phyloP scores from a whole-genome alignment of 1,140 invertebrate genomes.

The Leptinotarsa defecta region DNA sequence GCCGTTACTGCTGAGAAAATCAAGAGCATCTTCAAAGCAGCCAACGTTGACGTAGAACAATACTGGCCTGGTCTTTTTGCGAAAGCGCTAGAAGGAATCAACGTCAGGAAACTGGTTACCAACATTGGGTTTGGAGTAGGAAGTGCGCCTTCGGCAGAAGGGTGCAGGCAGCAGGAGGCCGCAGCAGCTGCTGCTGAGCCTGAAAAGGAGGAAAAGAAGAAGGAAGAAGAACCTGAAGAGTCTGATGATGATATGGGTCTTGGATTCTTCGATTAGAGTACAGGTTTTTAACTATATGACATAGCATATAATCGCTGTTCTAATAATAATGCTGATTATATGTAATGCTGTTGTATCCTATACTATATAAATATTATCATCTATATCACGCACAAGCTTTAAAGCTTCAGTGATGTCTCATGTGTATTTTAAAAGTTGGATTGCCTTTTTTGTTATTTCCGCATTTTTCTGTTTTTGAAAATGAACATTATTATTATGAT shows the following conservation, averaged over 20 bases:
- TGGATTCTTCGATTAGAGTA: conserved; percentile 76
- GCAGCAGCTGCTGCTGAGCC: conserved; percentile 67
- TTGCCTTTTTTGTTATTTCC: too few species aligned
- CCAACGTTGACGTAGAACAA: conserved; percentile 94
- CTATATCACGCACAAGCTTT: too few species aligned
- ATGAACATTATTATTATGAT: too few species aligned
- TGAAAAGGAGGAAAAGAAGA: conserved; percentile 74
- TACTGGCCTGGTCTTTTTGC: conserved; percentile 99
- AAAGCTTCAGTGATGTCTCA: too few species aligned
- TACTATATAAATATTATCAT: too few species aligned
- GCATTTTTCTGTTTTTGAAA: too few species aligned
- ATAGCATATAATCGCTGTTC: not conserved
- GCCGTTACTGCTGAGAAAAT: conserved; percentile 98
- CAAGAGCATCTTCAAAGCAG: conserved; percentile 94
- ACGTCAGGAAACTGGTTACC: conserved; percentile 92
- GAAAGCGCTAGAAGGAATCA: conserved; percentile 93
- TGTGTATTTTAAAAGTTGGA: too few species aligned
- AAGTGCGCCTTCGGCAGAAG: conserved; percentile 60
- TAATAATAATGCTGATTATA: too few species aligned
- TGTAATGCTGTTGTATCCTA: too few species aligned
- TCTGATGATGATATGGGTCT: conserved; percentile 97
- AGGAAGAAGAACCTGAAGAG: conserved; percentile 83
- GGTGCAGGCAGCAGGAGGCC: too few species aligned
- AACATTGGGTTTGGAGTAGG: conserved; percentile 94
- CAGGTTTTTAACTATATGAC: not conserved